Conservation (phyloP, 2,113 vertebrate species). For the Myiozetetes cayanensis region DNA sequence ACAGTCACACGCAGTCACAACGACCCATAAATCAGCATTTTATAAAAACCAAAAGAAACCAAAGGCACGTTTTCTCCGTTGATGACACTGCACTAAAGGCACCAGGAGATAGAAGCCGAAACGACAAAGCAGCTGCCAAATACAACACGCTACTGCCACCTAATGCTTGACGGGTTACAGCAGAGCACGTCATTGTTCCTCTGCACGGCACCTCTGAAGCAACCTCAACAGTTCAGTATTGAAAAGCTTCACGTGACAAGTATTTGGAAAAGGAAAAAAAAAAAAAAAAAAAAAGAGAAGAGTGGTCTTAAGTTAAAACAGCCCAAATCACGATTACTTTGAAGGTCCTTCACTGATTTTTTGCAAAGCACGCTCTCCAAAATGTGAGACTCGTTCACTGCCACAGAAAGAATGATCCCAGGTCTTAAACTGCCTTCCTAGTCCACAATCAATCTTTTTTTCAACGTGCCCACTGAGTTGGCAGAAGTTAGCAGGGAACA, state of each 20-base stretch:
- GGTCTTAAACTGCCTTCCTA: neutral
- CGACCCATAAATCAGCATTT: neutral
- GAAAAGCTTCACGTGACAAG: neutral
- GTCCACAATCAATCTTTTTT: neutral
- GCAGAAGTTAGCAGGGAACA: neutral
- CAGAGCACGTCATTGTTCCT: neutral
- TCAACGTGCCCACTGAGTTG: neutral
- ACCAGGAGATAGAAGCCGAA: neutral
- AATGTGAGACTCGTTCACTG: neutral
- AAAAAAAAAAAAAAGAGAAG: neutral
- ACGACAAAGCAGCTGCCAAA: constrained; percentile 64
- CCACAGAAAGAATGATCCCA: neutral
- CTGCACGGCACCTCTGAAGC: neutral
- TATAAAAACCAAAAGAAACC: neutral
- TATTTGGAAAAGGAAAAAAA: neutral
- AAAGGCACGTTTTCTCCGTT: constrained; percentile 4
- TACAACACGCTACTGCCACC: constrained; percentile 89
- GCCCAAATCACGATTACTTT: neutral
- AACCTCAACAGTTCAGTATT: neutral
- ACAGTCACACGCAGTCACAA: neutral
- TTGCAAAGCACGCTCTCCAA: neutral
- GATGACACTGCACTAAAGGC: neutral
- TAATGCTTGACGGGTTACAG: constrained; percentile 74
- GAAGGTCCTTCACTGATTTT: neutral
- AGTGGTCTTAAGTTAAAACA: neutral